Evolutionary conservation across 2,113 vertebrate species (phyloP), one percentile per base, ranked within the genome.

Genomic region (Chaetodon trifascialis): DNA sequence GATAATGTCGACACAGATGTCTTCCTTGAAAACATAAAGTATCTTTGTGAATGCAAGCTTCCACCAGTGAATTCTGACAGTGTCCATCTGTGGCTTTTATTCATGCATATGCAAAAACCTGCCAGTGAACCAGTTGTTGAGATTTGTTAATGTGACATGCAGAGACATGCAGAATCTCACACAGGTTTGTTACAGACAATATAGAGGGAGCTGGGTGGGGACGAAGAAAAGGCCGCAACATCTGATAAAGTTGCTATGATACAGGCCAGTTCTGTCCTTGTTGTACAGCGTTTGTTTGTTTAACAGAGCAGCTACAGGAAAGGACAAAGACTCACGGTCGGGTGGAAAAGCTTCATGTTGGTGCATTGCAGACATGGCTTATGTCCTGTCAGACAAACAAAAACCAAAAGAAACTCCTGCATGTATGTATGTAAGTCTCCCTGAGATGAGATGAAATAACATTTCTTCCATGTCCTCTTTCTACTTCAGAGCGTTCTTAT

Each of bases 401-500:
- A 68, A 11, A 6, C 0, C 5, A 2, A 16, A 17, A 23, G 1
- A 36, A 65, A 55, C 47, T 0, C 0, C 19, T 65, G 5, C 21
- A 21, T 49, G 5, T 25, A 21, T 49, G 23, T 59, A 47, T 34
- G 64, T 63, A 46, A 67, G 21, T 67, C 36, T 58, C 11, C 4
- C 52, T 55, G 2, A 40, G 25, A 30, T 55, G 2, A 40, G 25
- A 30, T 62, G 19, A 70, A 73, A 15, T 55, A 3, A 66, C 38
- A 21, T 49, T 46, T 40, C 62, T 34, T 78, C 44, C 42, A 0
- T 78, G 7, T 73, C 4, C 3, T 36, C 25, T 72, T 58, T 80
- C 17, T 82, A 0, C 86, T 92, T 66, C 93, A 99, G 98, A 97
- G 82, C 51, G 75, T 15, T 93, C 95, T 11, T 94, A 96, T 54